Conservation (phyloP, 2,888 invertebrate species). For the Operophtera brumata region DNA sequence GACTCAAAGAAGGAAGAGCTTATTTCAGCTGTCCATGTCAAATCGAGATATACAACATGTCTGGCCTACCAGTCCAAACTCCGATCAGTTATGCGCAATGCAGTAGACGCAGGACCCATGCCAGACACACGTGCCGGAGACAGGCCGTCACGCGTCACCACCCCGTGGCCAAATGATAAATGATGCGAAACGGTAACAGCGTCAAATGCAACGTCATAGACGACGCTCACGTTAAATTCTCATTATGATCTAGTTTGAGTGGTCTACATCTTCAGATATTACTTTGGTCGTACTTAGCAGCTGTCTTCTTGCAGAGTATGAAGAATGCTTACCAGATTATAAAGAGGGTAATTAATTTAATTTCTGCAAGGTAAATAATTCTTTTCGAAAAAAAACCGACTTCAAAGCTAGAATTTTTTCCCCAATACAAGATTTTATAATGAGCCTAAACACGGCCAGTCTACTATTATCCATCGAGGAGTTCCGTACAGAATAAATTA, state of each 20-base stretch:
- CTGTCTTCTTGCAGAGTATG: background rate
- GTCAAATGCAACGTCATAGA: constrained; percentile 29
- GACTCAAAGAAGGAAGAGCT: too few relatives aligned
- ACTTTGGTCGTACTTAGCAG: background rate
- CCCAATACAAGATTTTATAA: too few relatives aligned
- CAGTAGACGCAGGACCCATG: constrained; percentile 18
- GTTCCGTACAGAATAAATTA: too few relatives aligned
- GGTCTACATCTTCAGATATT: background rate
- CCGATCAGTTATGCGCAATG: constrained; percentile 11
- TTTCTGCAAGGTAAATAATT: too few relatives aligned
- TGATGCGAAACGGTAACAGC: constrained; percentile 27
- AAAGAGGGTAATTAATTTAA: too few relatives aligned
- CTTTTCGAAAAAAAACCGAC: too few relatives aligned
- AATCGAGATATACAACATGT: background rate
- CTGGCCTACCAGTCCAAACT: background rate
- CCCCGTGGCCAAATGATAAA: constrained; percentile 32
- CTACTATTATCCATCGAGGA: too few relatives aligned
- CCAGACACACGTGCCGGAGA: constrained; percentile 25
- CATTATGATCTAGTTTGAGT: constrained; percentile 20
- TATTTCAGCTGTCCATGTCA: too few relatives aligned
- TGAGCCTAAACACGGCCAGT: too few relatives aligned
- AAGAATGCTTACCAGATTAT: background rate
- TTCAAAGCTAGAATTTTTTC: too few relatives aligned
- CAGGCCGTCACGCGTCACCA: constrained; percentile 28
- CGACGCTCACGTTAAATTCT: constrained; percentile 26